phyloP scores from a whole-genome alignment of 2,888 invertebrate species.

The Notocelia uddmanniana region DNA sequence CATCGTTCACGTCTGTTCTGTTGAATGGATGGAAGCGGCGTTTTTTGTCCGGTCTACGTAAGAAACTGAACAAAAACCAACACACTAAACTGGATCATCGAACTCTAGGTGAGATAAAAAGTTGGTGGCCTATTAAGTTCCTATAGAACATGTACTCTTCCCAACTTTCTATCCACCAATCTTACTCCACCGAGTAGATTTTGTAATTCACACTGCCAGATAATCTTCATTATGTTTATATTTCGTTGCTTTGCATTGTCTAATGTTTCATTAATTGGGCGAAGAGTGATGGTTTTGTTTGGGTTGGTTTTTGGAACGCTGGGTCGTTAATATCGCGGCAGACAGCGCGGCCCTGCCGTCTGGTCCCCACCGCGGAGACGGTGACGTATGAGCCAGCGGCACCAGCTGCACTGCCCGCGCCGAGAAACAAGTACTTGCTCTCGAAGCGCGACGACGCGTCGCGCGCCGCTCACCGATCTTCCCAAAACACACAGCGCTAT shows the following conservation, averaged over 20 bases:
- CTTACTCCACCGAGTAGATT: background rate
- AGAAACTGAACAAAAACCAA: constrained; percentile 75
- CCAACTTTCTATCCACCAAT: background rate
- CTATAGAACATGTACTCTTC: background rate
- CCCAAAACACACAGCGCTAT: constrained; percentile 54
- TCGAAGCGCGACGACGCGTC: constrained; percentile 66
- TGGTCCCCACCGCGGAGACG: constrained; percentile 70
- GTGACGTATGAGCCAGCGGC: constrained; percentile 56
- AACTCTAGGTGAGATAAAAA: constrained; percentile 57
- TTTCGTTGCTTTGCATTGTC: background rate
- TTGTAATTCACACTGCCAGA: background rate
- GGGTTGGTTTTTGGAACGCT: constrained; percentile 14
- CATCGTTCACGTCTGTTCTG: constrained; percentile 54
- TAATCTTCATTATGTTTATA: background rate
- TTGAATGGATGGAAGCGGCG: constrained; percentile 67
- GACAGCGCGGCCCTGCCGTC: constrained; percentile 66
- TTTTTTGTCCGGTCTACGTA: constrained; percentile 69
- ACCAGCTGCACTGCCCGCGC: constrained; percentile 52
- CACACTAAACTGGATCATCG: constrained; percentile 79
- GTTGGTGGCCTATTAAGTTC: constrained; percentile 10
- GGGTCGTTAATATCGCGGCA: constrained; percentile 49
- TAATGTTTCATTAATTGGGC: constrained; percentile 5
- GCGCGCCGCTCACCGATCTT: constrained; percentile 47
- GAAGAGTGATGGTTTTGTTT: constrained; percentile 6
- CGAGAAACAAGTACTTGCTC: constrained; percentile 72